Conservation (phyloP, 1,140 invertebrate genomes). For the Drosophila burlai region DNA sequence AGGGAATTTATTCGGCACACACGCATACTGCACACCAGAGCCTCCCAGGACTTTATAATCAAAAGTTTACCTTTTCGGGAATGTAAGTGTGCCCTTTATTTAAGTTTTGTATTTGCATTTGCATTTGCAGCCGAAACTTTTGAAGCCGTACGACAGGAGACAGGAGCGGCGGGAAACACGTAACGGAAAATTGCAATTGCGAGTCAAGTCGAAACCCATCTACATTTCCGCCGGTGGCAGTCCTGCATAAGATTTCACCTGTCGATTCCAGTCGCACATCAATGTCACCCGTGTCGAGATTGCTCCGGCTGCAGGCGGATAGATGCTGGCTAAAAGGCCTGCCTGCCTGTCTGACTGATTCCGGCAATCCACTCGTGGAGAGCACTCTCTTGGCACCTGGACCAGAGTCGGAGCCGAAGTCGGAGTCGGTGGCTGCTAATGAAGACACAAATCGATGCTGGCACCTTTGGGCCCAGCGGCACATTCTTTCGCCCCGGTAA, state of each 20-base stretch:
- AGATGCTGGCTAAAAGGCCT: conserved; percentile 5
- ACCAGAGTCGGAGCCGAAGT: not conserved
- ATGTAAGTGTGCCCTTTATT: conserved; percentile 66
- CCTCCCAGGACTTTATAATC: conserved; percentile 57
- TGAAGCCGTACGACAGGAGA: conserved; percentile 17
- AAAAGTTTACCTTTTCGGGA: conserved; percentile 67
- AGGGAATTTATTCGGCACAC: conserved; percentile 64
- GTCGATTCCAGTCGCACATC: conserved; percentile 12
- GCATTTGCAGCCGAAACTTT: conserved; percentile 61
- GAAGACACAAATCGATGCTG: conserved; percentile 36
- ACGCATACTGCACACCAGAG: conserved; percentile 23
- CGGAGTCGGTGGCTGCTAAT: conserved; percentile 19
- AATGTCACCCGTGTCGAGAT: conserved; percentile 1
- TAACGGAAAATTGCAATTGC: conserved; percentile 17
- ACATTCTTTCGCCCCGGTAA: conserved; percentile 20
- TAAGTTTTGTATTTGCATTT: conserved; percentile 75
- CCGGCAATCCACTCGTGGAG: not conserved
- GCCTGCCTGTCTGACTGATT: not conserved
- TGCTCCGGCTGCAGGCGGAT: not conserved
- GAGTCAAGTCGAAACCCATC: conserved; percentile 10
- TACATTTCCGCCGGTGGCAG: conserved; percentile 3
- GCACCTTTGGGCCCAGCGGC: conserved; percentile 32
- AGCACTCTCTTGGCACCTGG: not conserved
- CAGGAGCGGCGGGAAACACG: conserved; percentile 5
- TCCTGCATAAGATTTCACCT: not conserved